Percentiles rank a stretch among this genome's conserved stretches.
phyloP scores from a whole-genome alignment of 2,888 invertebrate species.

The Falcaria lacertinaria region DNA sequence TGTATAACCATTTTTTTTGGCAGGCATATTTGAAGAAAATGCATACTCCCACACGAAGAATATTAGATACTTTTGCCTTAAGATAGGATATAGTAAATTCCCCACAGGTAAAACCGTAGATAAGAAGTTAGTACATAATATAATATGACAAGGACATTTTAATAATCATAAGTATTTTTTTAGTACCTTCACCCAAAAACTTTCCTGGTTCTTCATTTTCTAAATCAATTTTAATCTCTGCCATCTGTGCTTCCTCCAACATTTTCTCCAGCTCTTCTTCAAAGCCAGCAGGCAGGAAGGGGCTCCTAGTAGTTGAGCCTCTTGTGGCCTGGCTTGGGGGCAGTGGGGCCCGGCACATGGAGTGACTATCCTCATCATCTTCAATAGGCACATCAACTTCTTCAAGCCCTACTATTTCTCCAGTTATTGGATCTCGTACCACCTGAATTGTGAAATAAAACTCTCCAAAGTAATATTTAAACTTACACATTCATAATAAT shows the following conservation, averaged over 20 bases:
- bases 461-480: no score
- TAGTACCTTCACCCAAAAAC: constrained; percentile 71
- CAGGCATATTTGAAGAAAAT: no score
- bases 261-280: constrained; percentile 76
- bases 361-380: constrained; percentile 76
- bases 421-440: constrained; percentile 86
- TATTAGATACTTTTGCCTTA: no score
- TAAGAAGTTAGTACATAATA: no score
- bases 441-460: constrained; percentile 63
- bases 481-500: no score
- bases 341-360: constrained; percentile 88
- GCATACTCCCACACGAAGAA: no score
- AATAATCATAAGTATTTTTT: no score
- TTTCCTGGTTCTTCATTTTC: constrained; percentile 62
- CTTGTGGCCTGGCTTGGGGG: constrained; percentile 84
- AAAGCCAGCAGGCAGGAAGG: constrained; percentile 94
- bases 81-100: no score
- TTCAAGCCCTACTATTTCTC: constrained; percentile 82
- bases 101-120: no score
- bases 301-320: constrained; percentile 89
- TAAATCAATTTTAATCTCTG: constrained; percentile 59
- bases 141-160: no score
- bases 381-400: constrained; percentile 75
- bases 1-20: no score
- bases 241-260: constrained; percentile 48